phyloP scores from a whole-genome alignment of 2,888 invertebrate species.

The Lamellibrachia columna region DNA sequence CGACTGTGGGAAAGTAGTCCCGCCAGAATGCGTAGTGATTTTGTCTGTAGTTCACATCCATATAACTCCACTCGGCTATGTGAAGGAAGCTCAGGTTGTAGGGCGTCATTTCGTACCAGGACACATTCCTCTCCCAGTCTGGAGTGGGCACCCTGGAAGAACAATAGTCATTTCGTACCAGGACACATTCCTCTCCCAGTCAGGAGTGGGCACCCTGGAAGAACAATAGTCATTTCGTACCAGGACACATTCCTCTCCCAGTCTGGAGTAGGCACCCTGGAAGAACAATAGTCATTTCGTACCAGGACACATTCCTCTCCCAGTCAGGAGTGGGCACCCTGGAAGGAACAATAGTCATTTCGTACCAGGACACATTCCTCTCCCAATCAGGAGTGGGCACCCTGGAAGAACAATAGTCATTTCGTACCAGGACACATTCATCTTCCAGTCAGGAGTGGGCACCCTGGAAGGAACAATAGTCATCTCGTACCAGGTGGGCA shows the following conservation, averaged over 20 bases:
- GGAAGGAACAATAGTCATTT: too few species aligned
- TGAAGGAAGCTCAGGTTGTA: slow-evolving; percentile 61
- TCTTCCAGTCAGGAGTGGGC: too few species aligned
- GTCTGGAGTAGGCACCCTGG: slow-evolving; percentile 42
- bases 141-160: slow-evolving; percentile 40
- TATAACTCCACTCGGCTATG: slow-evolving; percentile 55
- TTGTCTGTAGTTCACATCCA: slow-evolving; percentile 59
- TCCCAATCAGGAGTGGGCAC: too few species aligned
- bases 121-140: slow-evolving; percentile 49
- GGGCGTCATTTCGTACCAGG: slow-evolving; percentile 58
- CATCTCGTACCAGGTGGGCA: slow-evolving; percentile 42
- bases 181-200: slow-evolving; percentile 49
- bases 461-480: slow-evolving; percentile 34
- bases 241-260: slow-evolving; percentile 54
- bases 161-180: slow-evolving; percentile 47
- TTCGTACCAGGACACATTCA: too few species aligned
- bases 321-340: too few species aligned
- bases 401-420: too few species aligned
- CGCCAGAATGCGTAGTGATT: slow-evolving; percentile 62
- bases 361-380: too few species aligned
- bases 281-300: neutral
- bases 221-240: slow-evolving; percentile 49
- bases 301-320: too few species aligned
- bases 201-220: slow-evolving; percentile 41
- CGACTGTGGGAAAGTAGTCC: slow-evolving; percentile 58